A percentile compares a stretch with the other conserved stretches of the same genome.
phyloP scores from a whole-genome alignment of 2,113 vertebrate species.

The Alaudala cheleensis region DNA sequence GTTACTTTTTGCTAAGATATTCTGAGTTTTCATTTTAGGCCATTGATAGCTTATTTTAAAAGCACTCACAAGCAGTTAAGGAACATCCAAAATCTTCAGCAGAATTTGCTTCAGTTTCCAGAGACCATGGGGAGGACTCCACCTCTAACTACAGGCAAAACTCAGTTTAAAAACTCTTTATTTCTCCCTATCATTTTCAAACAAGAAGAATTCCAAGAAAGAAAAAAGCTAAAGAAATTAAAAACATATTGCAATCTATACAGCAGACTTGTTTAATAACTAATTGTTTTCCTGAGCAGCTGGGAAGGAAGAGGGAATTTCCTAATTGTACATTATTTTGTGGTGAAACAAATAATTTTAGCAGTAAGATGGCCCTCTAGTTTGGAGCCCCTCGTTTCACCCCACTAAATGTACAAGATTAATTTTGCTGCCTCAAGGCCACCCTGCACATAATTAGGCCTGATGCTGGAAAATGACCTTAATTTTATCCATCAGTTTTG shows the following conservation, averaged over 20 bases:
- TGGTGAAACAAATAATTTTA: not conserved
- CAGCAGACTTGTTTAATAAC: not conserved
- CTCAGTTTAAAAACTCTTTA: not conserved
- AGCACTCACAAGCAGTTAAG: not conserved
- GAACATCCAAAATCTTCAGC: not conserved
- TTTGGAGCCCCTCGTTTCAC: not conserved
- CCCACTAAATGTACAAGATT: not conserved
- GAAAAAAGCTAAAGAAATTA: not conserved
- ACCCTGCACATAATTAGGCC: constrained; percentile 11
- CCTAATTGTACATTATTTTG: not conserved
- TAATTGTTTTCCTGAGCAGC: not conserved
- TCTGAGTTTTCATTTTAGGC: not conserved
- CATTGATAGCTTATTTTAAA: not conserved
- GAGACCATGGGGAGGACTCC: fast-evolving
- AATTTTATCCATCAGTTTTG: constrained; percentile 45
- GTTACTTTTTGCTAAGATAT: not conserved
- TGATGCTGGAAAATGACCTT: constrained; percentile 47
- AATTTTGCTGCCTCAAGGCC: constrained; percentile 53
- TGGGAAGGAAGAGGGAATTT: not conserved
- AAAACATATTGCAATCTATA: not conserved
- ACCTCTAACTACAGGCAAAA: not conserved
- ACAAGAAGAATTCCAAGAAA: not conserved
- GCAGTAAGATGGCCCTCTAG: not conserved
- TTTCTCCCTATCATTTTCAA: not conserved
- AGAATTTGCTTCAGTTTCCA: not conserved